These are phyloP conservation scores for Takifugu ocellatus DNA, from an alignment of 2,797 vertebrate genomes.

Conservation along the genomic window DNA sequence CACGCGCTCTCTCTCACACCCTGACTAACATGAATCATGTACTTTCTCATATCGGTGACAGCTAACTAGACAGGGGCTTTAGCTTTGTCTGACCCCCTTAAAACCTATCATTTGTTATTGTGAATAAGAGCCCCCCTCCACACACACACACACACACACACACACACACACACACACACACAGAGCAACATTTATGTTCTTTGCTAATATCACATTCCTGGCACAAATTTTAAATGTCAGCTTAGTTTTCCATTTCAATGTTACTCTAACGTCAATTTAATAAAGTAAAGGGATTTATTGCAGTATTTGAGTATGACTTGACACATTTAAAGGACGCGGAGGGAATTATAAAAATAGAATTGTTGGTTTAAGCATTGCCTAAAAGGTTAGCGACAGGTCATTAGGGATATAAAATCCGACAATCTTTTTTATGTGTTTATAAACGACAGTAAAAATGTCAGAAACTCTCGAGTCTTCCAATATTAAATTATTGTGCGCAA, in stretches of 20 bases:
- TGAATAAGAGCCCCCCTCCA: constrained; percentile 30
- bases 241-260: too few species aligned
- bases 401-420: too few species aligned
- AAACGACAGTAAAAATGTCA: neutral
- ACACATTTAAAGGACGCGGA: too few species aligned
- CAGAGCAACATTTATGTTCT: constrained; percentile 3
- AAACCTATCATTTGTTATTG: constrained; percentile 56
- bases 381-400: too few species aligned
- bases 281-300: too few species aligned
- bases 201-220: neutral
- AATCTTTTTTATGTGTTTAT: neutral
- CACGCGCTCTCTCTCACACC: constrained; percentile 54
- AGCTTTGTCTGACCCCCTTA: constrained; percentile 59
- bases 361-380: too few species aligned
- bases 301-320: too few species aligned
- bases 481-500: too few species aligned
- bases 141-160: constrained; percentile 17
- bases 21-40: constrained; percentile 81
- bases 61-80: constrained; percentile 76
- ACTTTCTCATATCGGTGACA: constrained; percentile 81
- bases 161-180: constrained; percentile 11
- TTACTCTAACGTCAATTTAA: too few species aligned
- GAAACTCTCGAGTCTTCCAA: too few species aligned
- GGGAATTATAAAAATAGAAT: too few species aligned
- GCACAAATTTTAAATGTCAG: neutral